Evolutionary conservation across 35 echinoderm and acorn worm genomes (phyloP).

Genomic region (Ophioderma brevispina): DNA sequence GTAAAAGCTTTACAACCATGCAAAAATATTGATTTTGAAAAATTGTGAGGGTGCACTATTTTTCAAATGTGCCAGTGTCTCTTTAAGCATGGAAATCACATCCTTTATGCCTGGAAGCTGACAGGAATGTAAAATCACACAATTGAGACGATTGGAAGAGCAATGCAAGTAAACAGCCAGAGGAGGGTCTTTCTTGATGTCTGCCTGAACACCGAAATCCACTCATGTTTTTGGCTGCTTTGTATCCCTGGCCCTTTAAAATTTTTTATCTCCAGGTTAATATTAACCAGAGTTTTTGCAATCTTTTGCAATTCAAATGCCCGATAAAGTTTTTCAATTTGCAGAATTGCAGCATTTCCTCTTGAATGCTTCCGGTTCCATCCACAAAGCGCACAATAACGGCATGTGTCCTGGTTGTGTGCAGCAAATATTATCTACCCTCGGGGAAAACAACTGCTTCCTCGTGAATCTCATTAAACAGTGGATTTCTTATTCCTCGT

Average conservation of each 20-base stretch:
- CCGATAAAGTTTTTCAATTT: background rate
- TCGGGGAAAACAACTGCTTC: background rate
- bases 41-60: too few relatives aligned
- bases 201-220: background rate
- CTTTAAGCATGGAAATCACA: background rate
- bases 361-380: background rate
- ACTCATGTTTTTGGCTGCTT: background rate
- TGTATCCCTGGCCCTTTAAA: background rate
- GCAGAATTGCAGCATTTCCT: slow-evolving; percentile 2
- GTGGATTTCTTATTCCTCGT: background rate
- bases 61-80: too few relatives aligned
- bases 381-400: slow-evolving; percentile 6
- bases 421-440: background rate
- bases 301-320: background rate
- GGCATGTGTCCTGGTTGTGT: background rate
- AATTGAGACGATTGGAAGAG: background rate
- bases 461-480: background rate
- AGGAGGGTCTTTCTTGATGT: background rate
- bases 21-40: too few relatives aligned
- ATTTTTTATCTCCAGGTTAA: background rate
- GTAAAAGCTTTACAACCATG: too few relatives aligned
- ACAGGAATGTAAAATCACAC: background rate
- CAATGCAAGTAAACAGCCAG: background rate
- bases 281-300: background rate
- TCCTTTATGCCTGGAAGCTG: background rate